Evolutionary conservation across 1,140 invertebrate genomes (phyloP).

Genomic region (Aplysia californica): DNA sequence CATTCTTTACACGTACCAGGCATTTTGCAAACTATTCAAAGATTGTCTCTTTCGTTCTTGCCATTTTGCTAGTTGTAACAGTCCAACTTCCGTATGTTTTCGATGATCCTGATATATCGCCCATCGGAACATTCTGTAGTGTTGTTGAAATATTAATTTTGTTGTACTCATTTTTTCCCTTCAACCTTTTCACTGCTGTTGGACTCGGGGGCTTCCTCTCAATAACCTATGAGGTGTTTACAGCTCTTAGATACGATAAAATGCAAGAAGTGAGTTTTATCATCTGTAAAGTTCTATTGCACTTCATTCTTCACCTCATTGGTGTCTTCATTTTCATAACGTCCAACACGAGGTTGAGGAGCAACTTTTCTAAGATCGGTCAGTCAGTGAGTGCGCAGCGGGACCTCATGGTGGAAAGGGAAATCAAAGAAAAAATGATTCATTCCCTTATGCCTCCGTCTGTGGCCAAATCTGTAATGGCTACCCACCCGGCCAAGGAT

Average conservation of each 20-base stretch:
- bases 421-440: slow-evolving; percentile 97
- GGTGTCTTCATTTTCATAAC: slow-evolving; percentile 93
- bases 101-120: slow-evolving; percentile 56
- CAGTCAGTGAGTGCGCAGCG: slow-evolving; percentile 88
- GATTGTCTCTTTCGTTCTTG: slow-evolving; percentile 75
- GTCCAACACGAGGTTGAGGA: slow-evolving; percentile 84
- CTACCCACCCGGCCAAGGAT: slow-evolving; percentile 45
- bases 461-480: slow-evolving; percentile 87
- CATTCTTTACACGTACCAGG: slow-evolving; percentile 71
- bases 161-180: slow-evolving; percentile 92
- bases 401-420: slow-evolving; percentile 92
- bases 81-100: slow-evolving; percentile 68
- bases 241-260: slow-evolving; percentile 42
- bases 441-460: slow-evolving; percentile 95
- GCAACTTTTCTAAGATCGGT: slow-evolving; percentile 97
- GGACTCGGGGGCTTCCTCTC: slow-evolving; percentile 84
- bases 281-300: slow-evolving; percentile 79
- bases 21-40: slow-evolving; percentile 77
- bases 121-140: slow-evolving; percentile 83
- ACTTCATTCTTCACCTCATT: slow-evolving; percentile 91
- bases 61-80: slow-evolving; percentile 75
- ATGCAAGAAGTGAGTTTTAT: slow-evolving; percentile 62
- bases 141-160: slow-evolving; percentile 89
- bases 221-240: slow-evolving; percentile 79
- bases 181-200: slow-evolving; percentile 87